phyloP scores from a whole-genome alignment of 64 coral and sea anemone genomes.

The Astreopora myriophthalma region DNA sequence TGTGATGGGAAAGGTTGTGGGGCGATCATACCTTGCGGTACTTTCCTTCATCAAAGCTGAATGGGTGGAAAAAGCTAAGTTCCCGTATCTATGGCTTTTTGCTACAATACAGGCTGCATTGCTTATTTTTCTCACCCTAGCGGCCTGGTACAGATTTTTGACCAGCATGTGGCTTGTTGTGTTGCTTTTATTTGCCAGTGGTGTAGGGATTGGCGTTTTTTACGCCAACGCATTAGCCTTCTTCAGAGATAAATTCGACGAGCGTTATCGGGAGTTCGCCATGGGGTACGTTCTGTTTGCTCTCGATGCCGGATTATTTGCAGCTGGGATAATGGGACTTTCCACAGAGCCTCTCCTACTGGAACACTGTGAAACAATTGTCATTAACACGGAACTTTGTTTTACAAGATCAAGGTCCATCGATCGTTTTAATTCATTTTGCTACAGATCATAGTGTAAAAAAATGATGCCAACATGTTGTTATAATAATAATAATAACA shows the following conservation, averaged over 20 bases:
- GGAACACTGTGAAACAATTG: conserved; percentile 36
- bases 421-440: background rate
- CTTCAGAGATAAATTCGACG: no score
- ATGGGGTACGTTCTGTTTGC: conserved; percentile 40
- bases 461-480: no score
- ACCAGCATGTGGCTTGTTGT: no score
- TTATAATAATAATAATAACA: no score
- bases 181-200: no score
- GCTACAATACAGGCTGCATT: conserved; percentile 26
- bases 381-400: conserved; percentile 51
- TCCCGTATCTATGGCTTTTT: conserved; percentile 57
- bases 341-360: conserved; percentile 31
- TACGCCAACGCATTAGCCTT: no score
- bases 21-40: conserved; percentile 55
- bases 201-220: no score
- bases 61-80: conserved; percentile 33
- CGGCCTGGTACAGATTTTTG: no score
- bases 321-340: conserved; percentile 48
- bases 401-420: conserved; percentile 35
- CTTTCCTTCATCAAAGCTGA: conserved; percentile 44
- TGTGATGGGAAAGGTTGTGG: conserved; percentile 42
- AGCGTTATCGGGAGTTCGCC: no score
- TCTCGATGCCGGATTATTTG: background rate
- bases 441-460: no score
- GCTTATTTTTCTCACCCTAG: no score